Conservation (phyloP, 2,888 invertebrate species). For the Phlogophora meticulosa region DNA sequence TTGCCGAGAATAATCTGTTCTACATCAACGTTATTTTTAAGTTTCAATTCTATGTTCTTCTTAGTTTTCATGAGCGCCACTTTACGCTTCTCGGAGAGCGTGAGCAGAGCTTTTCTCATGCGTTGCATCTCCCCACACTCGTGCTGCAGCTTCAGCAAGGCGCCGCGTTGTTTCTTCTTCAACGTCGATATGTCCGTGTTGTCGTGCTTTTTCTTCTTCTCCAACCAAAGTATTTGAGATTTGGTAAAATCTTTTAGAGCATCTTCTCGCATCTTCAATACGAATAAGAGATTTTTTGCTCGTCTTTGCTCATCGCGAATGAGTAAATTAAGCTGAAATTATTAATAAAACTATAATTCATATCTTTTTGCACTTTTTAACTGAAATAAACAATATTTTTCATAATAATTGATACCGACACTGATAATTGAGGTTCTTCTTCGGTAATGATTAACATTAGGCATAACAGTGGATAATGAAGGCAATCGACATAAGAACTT, state of each 20-base stretch:
- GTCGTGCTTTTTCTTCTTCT: conserved; percentile 87
- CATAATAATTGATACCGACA: conserved; percentile 9
- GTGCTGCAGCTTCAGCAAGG: conserved; percentile 92
- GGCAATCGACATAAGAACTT: conserved; percentile 61
- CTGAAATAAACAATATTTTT: too few species aligned
- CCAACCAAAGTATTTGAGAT: conserved; percentile 88
- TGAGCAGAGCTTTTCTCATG: conserved; percentile 86
- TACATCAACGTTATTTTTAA: conserved; percentile 81
- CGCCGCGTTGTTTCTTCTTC: conserved; percentile 93
- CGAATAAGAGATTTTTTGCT: conserved; percentile 87
- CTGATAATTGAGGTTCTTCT: conserved; percentile 3
- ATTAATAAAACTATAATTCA: conserved; percentile 21
- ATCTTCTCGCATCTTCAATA: conserved; percentile 88
- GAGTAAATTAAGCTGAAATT: conserved; percentile 88
- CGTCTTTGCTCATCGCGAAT: conserved; percentile 89
- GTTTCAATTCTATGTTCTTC: conserved; percentile 84
- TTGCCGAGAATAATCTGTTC: conserved; percentile 83
- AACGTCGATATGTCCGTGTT: conserved; percentile 89
- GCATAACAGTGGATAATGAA: conserved; percentile 45
- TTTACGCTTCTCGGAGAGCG: conserved; percentile 86
- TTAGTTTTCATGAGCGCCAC: conserved; percentile 86
- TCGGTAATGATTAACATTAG: conserved; percentile 43
- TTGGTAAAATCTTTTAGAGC: conserved; percentile 88
- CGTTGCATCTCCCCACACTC: conserved; percentile 93
- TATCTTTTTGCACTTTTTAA: not conserved